Evolutionary conservation across 2,888 invertebrate genomes (phyloP), one percentile per base, ranked within the genome.

Genomic region (Thereva unica): DNA sequence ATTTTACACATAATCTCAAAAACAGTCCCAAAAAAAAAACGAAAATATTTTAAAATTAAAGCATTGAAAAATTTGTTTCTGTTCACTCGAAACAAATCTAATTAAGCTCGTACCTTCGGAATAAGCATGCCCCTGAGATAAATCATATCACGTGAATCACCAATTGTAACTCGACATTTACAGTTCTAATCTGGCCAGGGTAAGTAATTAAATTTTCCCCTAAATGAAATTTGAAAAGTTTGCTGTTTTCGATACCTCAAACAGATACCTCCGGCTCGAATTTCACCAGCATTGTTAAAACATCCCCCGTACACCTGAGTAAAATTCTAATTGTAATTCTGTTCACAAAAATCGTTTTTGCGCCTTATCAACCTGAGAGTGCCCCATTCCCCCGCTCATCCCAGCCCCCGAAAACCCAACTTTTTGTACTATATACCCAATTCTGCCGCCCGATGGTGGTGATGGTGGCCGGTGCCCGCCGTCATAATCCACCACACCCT

Each of bases 311-410:
- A 59, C 40, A 37, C 59, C 45, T 45, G n/a, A 41, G 45, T 38
- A 49, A 35, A 59, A 61, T 53, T 67, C 66, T 67, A 67, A 59
- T 67, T 67, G 59, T 67, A 67, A 67, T 67, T 67, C 66, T 12
- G 61, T 35, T 59, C 66, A 67, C 66, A 61, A 59, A 67, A 53
- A 53, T 59, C 53, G 52, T 57, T 67, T 59, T 59, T 53, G 52
- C 61, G 49, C 56, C 49, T 56, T 55, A 65, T 65, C 65, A 65
- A 55, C 56, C 54, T 56, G 65, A 23, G 23, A 65, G 65, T 61
- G 49, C 50, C 59, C 34, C 61, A 49, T 47, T 50, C 50, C 23
- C 23, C 23, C 23, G n/a, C n/a, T n/a, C n/a, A n/a, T n/a, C 23
- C 1, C 23, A 23, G 1, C 23, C 23, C 23, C 23, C 23, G 34